Evolutionary conservation across 2,113 vertebrate genomes (phyloP), one percentile per base, ranked within the genome.

Genomic region (Atractosteus spatula): DNA sequence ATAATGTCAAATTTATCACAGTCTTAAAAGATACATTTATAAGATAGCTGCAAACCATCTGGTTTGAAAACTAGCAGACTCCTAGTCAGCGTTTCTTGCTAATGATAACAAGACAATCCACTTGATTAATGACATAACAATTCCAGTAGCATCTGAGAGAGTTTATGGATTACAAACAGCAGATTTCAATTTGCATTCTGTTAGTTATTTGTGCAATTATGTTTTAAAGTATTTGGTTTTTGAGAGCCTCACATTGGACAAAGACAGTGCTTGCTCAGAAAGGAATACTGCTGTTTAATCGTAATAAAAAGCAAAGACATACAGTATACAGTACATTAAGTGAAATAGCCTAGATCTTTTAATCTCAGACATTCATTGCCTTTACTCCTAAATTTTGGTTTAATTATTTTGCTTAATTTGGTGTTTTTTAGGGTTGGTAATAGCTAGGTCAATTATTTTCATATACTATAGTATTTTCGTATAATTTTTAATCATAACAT

Each of bases 81-180:
- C 3, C 75, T 75, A 78, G 81, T 88, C 86, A 87, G 84, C 80
- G 10, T 65, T 84, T 86, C 80, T 76, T 71, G 29, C 85, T 85
- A 84, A 88, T 84, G 83, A 85, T 86, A 80, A 84, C 82, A 78
- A 82, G 74, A 75, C 73, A 62, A 83, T 66, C 72, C 5, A 76
- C 79, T 83, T 85, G 88, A 90, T 86, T 85, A 86, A 88, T 84
- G 81, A 66, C 76, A 84, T 61, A 75, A 75, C 67, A 79, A 68
- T 78, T 17, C 8, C 69, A 63, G 74, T 71, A 55, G 61, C 74
- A 78, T 77, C 84, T 77, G 62, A 79, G 80, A 82, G 73, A 76
- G 83, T 77, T 83, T 79, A 4, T 12, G 42, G 47, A 66, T 44
- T 13, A 43, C 62, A 47, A 78, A 78, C 85, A 78, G 75, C 72